Conservation (phyloP, 2,888 invertebrate genomes). For the Aphodius sticticus region DNA sequence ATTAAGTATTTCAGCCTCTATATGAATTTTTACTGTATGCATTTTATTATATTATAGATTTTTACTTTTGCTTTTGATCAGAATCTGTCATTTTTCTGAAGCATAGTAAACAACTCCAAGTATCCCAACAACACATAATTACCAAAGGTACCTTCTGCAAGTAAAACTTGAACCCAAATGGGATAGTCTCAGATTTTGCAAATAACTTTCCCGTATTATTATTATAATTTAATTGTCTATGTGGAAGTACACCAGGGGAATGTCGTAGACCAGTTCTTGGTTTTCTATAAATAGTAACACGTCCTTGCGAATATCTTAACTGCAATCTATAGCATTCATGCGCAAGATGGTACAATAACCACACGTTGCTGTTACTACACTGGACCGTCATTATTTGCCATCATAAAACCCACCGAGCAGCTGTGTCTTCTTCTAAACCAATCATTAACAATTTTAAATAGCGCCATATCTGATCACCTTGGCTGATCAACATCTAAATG, state of each 20-base stretch:
- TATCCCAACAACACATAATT: not conserved
- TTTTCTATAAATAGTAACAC: slow-evolving; percentile 4
- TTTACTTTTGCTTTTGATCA: no score
- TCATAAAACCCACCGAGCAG: not conserved
- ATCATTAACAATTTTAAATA: no score
- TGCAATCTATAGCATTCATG: not conserved
- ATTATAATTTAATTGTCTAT: not conserved
- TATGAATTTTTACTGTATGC: no score
- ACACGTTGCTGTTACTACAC: not conserved
- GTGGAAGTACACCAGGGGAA: not conserved
- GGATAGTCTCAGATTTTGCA: not conserved
- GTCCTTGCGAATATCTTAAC: not conserved
- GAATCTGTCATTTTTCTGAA: no score
- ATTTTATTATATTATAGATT: no score
- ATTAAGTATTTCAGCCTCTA: no score
- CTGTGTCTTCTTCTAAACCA: no score
- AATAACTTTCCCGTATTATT: not conserved
- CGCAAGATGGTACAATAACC: not conserved
- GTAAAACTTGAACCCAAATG: not conserved
- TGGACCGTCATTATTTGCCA: not conserved
- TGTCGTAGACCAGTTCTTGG: not conserved
- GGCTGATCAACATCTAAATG: not conserved
- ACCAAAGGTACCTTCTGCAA: not conserved
- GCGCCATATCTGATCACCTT: no score
- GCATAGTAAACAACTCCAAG: no score